A percentile compares a stretch with the other conserved stretches of the same genome.
Conservation (phyloP, 2,113 vertebrate species). For the Cyprichromis sp. region DNA sequence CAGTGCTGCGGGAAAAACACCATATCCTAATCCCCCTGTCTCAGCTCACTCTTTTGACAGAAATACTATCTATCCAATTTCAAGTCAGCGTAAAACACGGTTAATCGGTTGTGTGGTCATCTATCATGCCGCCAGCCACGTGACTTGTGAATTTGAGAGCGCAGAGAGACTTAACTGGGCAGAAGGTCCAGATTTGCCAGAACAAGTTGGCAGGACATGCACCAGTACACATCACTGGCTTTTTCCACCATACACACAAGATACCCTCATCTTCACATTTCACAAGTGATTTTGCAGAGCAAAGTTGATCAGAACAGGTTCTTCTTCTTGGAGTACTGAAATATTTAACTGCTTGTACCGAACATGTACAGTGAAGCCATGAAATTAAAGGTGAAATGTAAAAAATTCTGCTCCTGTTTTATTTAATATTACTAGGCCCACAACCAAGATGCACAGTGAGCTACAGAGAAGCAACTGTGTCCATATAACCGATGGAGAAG, state of each 20-base stretch:
- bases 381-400: background rate
- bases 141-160: background rate
- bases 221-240: background rate
- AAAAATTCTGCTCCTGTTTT: background rate
- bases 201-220: background rate
- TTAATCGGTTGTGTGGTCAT: conserved; percentile 40
- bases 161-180: background rate
- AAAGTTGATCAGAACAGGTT: background rate
- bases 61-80: conserved; percentile 38
- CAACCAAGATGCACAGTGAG: background rate
- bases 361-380: background rate
- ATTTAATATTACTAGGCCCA: background rate
- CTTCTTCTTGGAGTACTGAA: background rate
- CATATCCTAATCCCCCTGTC: conserved; percentile 14
- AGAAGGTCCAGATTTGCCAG: background rate
- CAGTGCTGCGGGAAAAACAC: background rate
- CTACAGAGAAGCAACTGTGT: background rate
- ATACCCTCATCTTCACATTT: background rate
- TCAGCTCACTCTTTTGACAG: background rate
- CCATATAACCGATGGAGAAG: background rate
- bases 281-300: background rate
- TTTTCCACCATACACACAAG: background rate
- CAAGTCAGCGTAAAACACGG: conserved; percentile 41
- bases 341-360: background rate
- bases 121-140: conserved; percentile 34